These are phyloP conservation scores for Pammene fasciana DNA, from an alignment of 2,888 invertebrate species.

Conservation along the genomic window DNA sequence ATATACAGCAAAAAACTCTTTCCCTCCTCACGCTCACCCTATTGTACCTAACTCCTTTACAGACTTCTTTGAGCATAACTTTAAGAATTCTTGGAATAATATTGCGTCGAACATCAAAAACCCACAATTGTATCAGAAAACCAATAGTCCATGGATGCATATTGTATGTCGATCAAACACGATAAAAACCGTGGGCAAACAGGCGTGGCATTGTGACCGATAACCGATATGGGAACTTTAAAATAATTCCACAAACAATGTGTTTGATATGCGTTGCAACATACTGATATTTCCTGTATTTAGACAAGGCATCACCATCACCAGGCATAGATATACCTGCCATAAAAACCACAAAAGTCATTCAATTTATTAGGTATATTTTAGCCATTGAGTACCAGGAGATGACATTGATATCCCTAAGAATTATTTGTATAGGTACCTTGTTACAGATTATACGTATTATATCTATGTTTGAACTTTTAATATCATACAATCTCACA, in stretches of 20 bases:
- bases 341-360: too few relatives aligned
- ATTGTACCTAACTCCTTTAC: neutral
- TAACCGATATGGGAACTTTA: slow-evolving; percentile 38
- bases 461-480: too few relatives aligned
- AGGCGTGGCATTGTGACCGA: slow-evolving; percentile 41
- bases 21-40: too few relatives aligned
- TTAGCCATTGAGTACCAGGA: too few relatives aligned
- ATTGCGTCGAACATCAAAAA: slow-evolving; percentile 19
- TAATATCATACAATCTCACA: neutral
- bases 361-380: too few relatives aligned
- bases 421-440: too few relatives aligned
- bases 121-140: slow-evolving; percentile 28
- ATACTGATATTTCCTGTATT: slow-evolving; percentile 24
- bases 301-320: too few relatives aligned
- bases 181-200: slow-evolving; percentile 35
- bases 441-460: too few relatives aligned
- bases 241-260: slow-evolving; percentile 36
- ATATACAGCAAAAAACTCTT: too few relatives aligned
- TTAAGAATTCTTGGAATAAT: slow-evolving; percentile 13
- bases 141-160: slow-evolving; percentile 17
- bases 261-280: slow-evolving; percentile 19
- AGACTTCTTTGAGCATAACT: neutral
- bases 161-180: slow-evolving; percentile 41
- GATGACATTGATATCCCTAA: too few relatives aligned
- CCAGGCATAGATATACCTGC: too few relatives aligned